Base-by-base conservation (phyloP, 2,113 vertebrate genomes). In the Archocentrus centrarchus region DNA sequence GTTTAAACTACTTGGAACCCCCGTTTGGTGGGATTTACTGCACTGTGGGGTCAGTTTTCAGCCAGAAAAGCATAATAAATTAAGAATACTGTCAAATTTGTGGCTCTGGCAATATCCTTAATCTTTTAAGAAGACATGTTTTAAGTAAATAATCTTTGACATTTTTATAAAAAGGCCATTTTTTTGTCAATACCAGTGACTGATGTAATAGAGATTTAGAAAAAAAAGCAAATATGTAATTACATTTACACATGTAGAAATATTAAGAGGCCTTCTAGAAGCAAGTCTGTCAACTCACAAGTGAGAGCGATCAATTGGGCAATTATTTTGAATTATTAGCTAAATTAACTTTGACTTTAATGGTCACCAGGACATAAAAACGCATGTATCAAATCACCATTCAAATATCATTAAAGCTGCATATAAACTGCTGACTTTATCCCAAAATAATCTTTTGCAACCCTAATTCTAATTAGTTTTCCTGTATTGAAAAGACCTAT, bases 1-100 rank as follows among this genome's bases (percentile, higher is more conserved):
- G 22, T 59, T 79, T 30, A 63, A 88, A 50, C 55, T 58, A 22
- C 75, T 47, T 15, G 50, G 60, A 79, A 44, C 47, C 13, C 13
- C 7, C 2, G 60, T 13, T 57, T 32, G 60, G 14, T 53, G 44
- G 22, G 59, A 66, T 64, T 70, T 35, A 62, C 50, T 15, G 30
- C 57, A 11, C 0, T 24, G 70, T 5, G 39, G 66, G 68, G 24
- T 88, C 22, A 44, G 35, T 22, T 82, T 35, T 77, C 24, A 59
- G 41, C 47, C 17, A 64, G 30, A 47, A 39, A 60, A 62, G 22
- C 11, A 27, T 70, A 44, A 64, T 37, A 53, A 41, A 73, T 11
- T 77, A 6, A 39, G 77, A 77, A 70, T 3, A 24, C 1, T 63
- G 22, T 57, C 57, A 64, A 10, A n/a, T 81, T n/a, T 59, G 53